Percentiles rank a stretch among this genome's conserved stretches.
phyloP scores from a whole-genome alignment of 2,797 vertebrate genomes.

The Falco berigora region DNA sequence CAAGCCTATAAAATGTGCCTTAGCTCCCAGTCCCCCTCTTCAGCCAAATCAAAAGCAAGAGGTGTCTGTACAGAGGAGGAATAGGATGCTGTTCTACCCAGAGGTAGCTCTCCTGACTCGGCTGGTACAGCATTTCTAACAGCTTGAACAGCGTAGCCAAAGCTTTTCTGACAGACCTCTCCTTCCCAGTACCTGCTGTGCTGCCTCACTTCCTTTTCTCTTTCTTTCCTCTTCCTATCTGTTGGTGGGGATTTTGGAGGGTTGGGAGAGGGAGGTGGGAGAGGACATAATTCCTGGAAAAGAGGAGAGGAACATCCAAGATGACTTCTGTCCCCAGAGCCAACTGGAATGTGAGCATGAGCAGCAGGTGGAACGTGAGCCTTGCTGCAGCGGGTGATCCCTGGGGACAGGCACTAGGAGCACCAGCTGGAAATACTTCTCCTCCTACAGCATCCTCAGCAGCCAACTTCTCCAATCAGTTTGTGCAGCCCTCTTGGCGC shows the following conservation, averaged over 20 bases:
- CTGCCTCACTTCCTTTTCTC: neutral
- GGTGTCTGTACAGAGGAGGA: neutral
- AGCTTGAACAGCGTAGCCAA: neutral
- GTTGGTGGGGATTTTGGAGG: neutral
- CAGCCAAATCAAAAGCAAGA: conserved; percentile 4
- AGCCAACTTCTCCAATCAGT: conserved; percentile 83
- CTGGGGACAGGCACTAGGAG: neutral
- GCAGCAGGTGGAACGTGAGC: conserved; percentile 24
- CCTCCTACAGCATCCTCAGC: neutral
- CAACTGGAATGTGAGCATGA: neutral
- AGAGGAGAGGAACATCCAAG: neutral
- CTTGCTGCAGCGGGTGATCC: neutral
- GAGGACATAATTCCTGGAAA: neutral
- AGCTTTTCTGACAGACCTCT: neutral
- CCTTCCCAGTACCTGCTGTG: neutral
- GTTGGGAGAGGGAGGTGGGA: neutral
- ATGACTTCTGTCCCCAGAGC: conserved; percentile 23
- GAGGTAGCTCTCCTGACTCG: neutral
- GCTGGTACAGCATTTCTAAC: neutral
- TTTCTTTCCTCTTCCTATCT: neutral
- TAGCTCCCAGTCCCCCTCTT: neutral
- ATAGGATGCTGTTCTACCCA: neutral
- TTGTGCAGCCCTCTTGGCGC: conserved; percentile 89
- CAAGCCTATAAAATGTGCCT: conserved; percentile 54
- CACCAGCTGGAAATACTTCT: neutral